Evolutionary conservation across 2,888 invertebrate genomes (phyloP).

Genomic region (Agrotis segetum): DNA sequence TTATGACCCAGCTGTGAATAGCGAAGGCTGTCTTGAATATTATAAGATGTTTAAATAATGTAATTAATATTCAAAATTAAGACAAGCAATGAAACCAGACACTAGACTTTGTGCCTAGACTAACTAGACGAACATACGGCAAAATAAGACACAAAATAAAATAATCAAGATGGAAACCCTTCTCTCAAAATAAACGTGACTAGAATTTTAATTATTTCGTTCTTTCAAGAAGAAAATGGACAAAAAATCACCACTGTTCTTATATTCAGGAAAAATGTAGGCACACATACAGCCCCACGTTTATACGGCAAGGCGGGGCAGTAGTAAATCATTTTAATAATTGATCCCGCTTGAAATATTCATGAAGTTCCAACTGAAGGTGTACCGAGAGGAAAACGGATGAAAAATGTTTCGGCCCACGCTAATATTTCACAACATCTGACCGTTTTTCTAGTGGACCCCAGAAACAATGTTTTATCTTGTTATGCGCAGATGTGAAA

Average conservation of each 20-base stretch:
- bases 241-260: conserved; percentile 66
- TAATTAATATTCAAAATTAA: conserved; percentile 16
- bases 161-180: conserved; percentile 55
- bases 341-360: conserved; percentile 89
- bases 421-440: conserved; percentile 80
- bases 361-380: conserved; percentile 86
- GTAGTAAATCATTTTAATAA: conserved; percentile 91
- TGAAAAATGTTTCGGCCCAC: conserved; percentile 83
- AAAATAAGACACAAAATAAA: conserved; percentile 24
- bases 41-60: conserved; percentile 4
- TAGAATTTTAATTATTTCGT: conserved; percentile 66
- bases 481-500: conserved; percentile 27
- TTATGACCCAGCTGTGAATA: conserved; percentile 22
- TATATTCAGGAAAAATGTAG: conserved; percentile 72
- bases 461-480: conserved; percentile 66
- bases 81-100: conserved; percentile 9
- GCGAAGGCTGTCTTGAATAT: conserved; percentile 13
- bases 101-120: conserved; percentile 2
- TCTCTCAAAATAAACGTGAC: conserved; percentile 59
- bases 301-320: conserved; percentile 75
- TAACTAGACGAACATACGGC: not conserved
- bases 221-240: conserved; percentile 57
- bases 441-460: conserved; percentile 73
- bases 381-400: conserved; percentile 82
- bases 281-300: conserved; percentile 75